Base-by-base conservation (phyloP, 2,113 vertebrate genomes). In the Columba livia region DNA sequence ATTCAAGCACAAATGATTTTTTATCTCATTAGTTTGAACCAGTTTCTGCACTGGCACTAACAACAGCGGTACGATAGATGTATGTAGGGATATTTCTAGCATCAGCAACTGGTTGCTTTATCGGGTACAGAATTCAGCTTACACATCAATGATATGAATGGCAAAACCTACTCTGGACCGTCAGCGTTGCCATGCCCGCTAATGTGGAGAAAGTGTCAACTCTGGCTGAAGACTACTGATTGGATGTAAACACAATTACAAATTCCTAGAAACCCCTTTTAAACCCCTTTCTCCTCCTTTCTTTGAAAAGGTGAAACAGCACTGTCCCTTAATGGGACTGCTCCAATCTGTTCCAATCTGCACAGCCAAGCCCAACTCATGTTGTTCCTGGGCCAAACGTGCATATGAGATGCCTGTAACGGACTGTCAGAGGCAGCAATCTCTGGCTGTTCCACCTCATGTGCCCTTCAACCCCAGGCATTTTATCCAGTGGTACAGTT, bases 321-420 rank as follows among this genome's bases (percentile, higher is more conserved):
- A 11, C 26, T 58, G 18, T 32, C 24, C 48, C 48, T 79, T 83
- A 58, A 20, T 3, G 12, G 15, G 25, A 21, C 19, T 70, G 56
- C 28, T 73, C 58, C 38, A n/a, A n/a, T n/a, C n/a, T n/a, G n/a
- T n/a, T n/a, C n/a, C n/a, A n/a, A n/a, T n/a, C n/a, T n/a, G 69
- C 21, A 36, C 36, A 32, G 21, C 25, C 1, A 40, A 84, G 64
- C 34, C 58, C 40, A 77, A 86, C 44, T 86, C 20, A 32, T 29
- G 58, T 58, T 0, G 0, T 15, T 86, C 26, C 2, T 1, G 62
- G 31, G 58, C 42, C 60, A 69, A 64, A 72, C 1, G 6, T 7
- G 23, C 23, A n/a, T 0, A 2, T 17, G n/a, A 75, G 51, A 54
- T 58, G n/a, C 28, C 50, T 84, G 54, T 24, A 67, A 72, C 7